Conservation (phyloP, 2,888 invertebrate species). For the Thymelicus sylvestris region DNA sequence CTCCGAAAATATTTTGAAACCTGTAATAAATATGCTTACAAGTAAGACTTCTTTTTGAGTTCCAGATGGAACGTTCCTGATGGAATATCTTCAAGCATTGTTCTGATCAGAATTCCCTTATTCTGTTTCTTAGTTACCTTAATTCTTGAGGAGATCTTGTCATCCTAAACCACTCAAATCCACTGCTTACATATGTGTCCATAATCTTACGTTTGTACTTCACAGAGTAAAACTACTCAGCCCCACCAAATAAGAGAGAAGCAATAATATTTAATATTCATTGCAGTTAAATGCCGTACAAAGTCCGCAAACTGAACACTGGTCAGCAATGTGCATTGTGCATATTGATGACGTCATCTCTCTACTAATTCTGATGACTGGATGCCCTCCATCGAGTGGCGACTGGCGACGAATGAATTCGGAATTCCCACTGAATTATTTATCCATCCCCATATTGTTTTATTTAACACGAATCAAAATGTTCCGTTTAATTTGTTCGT, state of each 20-base stretch:
- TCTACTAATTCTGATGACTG: conserved; percentile 76
- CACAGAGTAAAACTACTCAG: no score
- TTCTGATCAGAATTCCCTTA: no score
- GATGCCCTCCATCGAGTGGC: conserved; percentile 48
- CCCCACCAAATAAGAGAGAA: background rate
- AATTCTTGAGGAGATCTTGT: no score
- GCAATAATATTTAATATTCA: conserved; percentile 13
- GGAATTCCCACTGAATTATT: conserved; percentile 59
- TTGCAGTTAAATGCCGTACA: background rate
- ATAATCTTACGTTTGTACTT: no score
- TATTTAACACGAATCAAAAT: conserved; percentile 32
- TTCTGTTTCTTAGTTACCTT: no score
- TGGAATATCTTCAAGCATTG: no score
- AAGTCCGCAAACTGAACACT: background rate
- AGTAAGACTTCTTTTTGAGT: no score
- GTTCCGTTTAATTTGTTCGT: conserved; percentile 18
- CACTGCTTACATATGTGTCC: no score
- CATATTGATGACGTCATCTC: conserved; percentile 79
- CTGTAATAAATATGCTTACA: no score
- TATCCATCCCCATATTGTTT: conserved; percentile 39
- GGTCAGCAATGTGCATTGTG: conserved; percentile 31
- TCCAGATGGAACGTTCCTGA: no score
- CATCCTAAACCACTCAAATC: no score
- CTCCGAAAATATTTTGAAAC: no score
- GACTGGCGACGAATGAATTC: conserved; percentile 48